phyloP scores from a whole-genome alignment of 2,113 vertebrate species.

The Cervus canadensis region DNA sequence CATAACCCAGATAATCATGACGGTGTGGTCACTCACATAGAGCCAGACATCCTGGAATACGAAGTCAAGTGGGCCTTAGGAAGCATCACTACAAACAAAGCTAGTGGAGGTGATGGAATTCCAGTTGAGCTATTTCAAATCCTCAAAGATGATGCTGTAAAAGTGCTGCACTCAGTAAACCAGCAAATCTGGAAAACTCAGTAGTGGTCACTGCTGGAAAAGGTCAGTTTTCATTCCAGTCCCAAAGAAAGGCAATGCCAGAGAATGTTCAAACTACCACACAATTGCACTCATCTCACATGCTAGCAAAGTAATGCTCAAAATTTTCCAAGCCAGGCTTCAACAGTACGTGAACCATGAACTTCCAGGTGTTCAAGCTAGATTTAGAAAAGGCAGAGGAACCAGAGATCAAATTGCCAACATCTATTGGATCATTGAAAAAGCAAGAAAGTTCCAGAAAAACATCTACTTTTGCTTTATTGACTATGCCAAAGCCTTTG shows the following conservation, averaged over 20 bases:
- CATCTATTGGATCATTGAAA: not conserved
- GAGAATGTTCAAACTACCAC: not conserved
- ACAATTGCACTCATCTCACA: not conserved
- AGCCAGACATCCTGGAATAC: not conserved
- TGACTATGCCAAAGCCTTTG: not conserved
- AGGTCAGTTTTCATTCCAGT: not conserved
- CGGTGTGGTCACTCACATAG: not conserved
- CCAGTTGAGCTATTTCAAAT: not conserved
- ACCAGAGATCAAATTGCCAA: not conserved
- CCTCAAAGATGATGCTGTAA: not conserved
- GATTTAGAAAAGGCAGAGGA: not conserved
- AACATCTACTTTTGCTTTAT: not conserved
- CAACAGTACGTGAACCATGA: not conserved
- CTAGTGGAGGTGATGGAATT: not conserved
- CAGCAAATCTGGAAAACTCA: not conserved
- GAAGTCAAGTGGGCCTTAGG: not conserved
- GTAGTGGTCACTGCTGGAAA: not conserved
- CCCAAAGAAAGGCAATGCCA: not conserved
- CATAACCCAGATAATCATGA: not conserved
- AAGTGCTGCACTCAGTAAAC: not conserved
- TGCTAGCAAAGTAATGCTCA: not conserved
- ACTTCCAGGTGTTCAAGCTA: not conserved
- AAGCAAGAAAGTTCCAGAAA: not conserved
- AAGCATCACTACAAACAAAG: not conserved
- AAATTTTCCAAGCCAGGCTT: not conserved